Conservation (phyloP, 2,888 invertebrate genomes). For the Diaphora mendica region DNA sequence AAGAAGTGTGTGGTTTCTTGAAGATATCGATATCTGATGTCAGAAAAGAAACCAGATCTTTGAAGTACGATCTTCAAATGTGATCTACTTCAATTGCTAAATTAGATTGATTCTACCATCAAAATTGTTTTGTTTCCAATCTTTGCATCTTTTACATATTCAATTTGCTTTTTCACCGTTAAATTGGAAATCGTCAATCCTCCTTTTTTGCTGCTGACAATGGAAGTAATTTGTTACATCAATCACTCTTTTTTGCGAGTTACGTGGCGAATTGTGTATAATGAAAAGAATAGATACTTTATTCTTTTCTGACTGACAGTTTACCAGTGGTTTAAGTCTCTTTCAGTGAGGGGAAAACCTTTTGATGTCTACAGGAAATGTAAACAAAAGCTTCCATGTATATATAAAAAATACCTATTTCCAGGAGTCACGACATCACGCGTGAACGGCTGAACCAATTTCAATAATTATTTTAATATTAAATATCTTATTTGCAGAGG, state of each 20-base stretch:
- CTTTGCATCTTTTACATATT: conserved; percentile 34
- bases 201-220: conserved; percentile 56
- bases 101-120: neutral
- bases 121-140: conserved; percentile 40
- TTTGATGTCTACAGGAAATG: neutral
- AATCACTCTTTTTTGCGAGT: conserved; percentile 53
- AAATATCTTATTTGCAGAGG: too few species aligned
- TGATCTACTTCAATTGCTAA: neutral
- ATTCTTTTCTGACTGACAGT: neutral
- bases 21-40: too few species aligned
- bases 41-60: neutral
- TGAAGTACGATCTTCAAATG: neutral
- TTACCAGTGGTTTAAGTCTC: neutral
- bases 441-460: too few species aligned
- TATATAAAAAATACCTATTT: too few species aligned
- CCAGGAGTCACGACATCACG: too few species aligned
- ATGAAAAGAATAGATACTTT: conserved; percentile 15
- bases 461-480: too few species aligned
- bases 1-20: too few species aligned
- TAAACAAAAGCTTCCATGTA: neutral
- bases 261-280: conserved; percentile 24
- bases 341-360: neutral
- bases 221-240: conserved; percentile 65
- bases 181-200: conserved; percentile 59
- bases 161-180: conserved; percentile 49